Base-by-base conservation (phyloP, 2,797 vertebrate genomes). In the Allobates femoralis region DNA sequence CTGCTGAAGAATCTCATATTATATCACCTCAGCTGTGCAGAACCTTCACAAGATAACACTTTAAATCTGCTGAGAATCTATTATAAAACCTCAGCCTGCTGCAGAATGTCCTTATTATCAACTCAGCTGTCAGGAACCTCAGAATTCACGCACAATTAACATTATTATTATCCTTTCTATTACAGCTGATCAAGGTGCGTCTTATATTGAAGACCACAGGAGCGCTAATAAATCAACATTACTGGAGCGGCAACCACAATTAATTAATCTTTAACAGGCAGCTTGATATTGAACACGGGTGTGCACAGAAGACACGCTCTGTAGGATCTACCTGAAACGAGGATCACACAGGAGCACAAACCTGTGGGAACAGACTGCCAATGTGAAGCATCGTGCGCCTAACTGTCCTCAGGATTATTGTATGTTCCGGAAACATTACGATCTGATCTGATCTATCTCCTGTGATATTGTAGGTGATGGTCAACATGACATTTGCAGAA, bases 221-320 rank as follows among this genome's bases (percentile, higher is more conserved):
- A 73, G 86, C 81, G 34, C 67, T 23, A 87, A 84, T 84, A 87
- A 84, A 84, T 80, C 84, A 87, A 84, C 86, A 84, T 84, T 84
- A 84, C 85, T 75, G 16, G 23, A 81, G 79, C 69, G 66, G 79
- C 62, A n/a, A 86, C 66, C 82, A 84, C 79, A 87, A 87, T 87
- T 84, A 87, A 87, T 87, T 84, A 87, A 87, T 87, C 86, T 84
- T 87, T 87, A 87, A 84, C 86, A 84, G 32, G 76, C 86, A 84
- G 86, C 74, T 80, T 87, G 81, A 83, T 87, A 84, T 79, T 73
- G 86, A 84, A 67, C 81, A 79, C 53, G 51, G n/a, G 81, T 73
- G 79, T 55, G 81, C 78, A 74, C 75, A 83, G 84, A 84, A 80
- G 75, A 75, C 74, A 46, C 55, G 67, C 56, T 76, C 81, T 80